Conservation (phyloP, 2,797 vertebrate species). For the Aldrovandia affinis region DNA sequence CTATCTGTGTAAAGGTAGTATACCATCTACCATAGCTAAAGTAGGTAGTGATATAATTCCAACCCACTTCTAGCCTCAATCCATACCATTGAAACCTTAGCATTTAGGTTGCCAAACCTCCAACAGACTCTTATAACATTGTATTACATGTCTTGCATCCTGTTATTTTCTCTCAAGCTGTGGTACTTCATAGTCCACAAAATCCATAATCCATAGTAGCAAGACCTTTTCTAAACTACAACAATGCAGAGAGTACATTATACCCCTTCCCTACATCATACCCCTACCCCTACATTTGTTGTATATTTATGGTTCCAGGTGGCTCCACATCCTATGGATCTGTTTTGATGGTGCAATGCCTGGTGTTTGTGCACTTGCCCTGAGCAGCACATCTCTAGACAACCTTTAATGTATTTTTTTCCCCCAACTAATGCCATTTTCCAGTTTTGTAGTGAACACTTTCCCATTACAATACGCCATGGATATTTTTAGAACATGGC, state of each 20-base stretch:
- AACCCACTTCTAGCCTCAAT: not conserved
- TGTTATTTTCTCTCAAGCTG: not conserved
- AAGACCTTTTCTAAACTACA: not conserved
- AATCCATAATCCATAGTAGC: not conserved
- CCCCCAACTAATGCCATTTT: not conserved
- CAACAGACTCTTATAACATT: not conserved
- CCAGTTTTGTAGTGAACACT: not conserved
- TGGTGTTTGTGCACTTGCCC: not conserved
- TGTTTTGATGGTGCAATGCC: not conserved
- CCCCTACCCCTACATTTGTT: not conserved
- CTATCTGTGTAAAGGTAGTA: not conserved
- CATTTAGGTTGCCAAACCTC: not conserved
- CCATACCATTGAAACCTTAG: not conserved
- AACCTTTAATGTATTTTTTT: not conserved
- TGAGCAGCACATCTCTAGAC: not conserved
- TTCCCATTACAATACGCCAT: slow-evolving; percentile 10
- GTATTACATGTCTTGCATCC: not conserved
- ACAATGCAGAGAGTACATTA: not conserved
- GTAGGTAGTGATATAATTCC: not conserved
- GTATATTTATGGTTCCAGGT: not conserved
- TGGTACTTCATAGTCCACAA: not conserved
- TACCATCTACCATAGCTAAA: not conserved
- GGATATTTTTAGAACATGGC: not conserved
- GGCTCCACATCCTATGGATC: not conserved
- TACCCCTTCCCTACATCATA: too few relatives aligned